These are phyloP conservation scores for Gymnodraco acuticeps DNA, from an alignment of 2,797 vertebrate species.

Conservation along the genomic window DNA sequence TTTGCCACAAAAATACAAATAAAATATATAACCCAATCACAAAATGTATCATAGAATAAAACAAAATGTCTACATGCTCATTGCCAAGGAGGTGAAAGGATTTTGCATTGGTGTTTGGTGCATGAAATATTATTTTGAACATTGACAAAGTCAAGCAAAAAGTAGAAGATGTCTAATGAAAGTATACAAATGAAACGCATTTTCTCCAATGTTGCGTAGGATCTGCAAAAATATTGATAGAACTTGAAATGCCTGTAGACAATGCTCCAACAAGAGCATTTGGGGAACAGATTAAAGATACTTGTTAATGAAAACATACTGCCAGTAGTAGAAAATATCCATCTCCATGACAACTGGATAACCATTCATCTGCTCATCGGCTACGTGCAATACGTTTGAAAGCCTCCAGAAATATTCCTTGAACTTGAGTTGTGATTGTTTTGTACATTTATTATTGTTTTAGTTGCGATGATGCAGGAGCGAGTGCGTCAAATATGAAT, in stretches of 20 bases:
- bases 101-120: too few relatives aligned
- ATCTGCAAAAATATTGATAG: too few relatives aligned
- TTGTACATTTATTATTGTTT: not conserved
- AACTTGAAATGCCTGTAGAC: not conserved
- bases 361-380: not conserved
- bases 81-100: too few relatives aligned
- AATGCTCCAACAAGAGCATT: not conserved
- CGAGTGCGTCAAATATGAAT: not conserved
- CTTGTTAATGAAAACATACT: not conserved
- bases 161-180: too few relatives aligned
- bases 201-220: too few relatives aligned
- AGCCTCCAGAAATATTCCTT: not conserved
- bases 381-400: not conserved
- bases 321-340: not conserved
- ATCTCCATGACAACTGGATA: conserved; percentile 4
- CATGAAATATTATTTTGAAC: too few relatives aligned
- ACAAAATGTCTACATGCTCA: not conserved
- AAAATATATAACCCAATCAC: not conserved
- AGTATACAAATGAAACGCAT: too few relatives aligned
- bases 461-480: not conserved
- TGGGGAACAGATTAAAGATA: not conserved
- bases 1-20: not conserved
- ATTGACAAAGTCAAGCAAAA: too few relatives aligned
- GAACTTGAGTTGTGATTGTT: not conserved
- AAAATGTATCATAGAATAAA: not conserved